Conservation (phyloP, 1,140 invertebrate species). For the Proctacanthus coquilletti region DNA sequence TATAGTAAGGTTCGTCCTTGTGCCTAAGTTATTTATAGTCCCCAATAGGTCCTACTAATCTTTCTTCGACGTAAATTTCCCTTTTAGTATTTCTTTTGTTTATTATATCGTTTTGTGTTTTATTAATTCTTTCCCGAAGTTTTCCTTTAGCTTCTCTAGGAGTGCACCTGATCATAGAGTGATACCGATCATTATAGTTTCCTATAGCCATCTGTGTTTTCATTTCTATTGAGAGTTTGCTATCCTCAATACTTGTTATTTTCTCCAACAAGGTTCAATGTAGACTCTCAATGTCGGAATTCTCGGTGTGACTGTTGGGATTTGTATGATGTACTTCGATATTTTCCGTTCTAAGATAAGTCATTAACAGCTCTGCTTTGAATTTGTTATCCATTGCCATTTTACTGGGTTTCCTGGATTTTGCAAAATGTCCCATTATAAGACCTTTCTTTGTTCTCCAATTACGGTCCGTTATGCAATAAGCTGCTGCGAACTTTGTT, state of each 20-base stretch:
- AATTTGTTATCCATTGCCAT: too few species aligned
- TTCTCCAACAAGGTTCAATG: constrained; percentile 4
- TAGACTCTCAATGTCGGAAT: not conserved
- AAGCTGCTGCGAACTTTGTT: too few species aligned
- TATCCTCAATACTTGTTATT: constrained; percentile 1
- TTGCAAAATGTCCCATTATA: too few species aligned
- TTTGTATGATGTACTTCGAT: too few species aligned
- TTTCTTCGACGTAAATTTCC: constrained; percentile 1
- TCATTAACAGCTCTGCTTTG: too few species aligned
- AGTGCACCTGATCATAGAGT: constrained; percentile 1
- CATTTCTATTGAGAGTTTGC: constrained; percentile 1
- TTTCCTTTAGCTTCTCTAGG: constrained; percentile 1
- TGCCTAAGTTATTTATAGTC: not conserved
- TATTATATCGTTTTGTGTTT: not conserved
- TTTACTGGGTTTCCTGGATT: too few species aligned
- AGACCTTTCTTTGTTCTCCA: too few species aligned
- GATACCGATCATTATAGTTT: constrained; percentile 2
- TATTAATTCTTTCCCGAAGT: constrained; percentile 1
- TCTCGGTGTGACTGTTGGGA: not conserved
- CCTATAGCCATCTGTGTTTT: constrained; percentile 3
- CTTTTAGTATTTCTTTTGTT: not conserved
- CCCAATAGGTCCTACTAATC: not conserved
- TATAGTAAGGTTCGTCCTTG: constrained; percentile 1
- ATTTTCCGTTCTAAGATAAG: too few species aligned
- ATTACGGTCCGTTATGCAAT: too few species aligned